These are phyloP conservation scores for Carcina quercana DNA, from an alignment of 2,888 invertebrate genomes.

Conservation along the genomic window DNA sequence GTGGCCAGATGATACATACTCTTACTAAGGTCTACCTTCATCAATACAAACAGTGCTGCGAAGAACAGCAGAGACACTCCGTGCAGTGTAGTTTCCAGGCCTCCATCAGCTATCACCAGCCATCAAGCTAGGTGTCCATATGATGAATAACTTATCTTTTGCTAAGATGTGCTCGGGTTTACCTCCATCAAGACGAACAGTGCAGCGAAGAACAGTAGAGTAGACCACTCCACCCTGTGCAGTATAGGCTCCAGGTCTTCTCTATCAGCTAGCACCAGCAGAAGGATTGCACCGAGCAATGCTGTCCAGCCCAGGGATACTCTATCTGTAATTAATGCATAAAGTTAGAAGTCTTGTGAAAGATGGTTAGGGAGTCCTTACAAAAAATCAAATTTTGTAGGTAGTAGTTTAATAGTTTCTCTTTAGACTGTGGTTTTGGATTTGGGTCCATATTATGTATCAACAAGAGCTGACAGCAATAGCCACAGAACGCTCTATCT, in stretches of 20 bases:
- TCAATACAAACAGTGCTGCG: conserved; percentile 83
- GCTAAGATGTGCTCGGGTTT: too few relatives aligned
- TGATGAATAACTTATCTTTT: too few relatives aligned
- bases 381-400: too few relatives aligned
- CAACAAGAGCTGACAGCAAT: too few relatives aligned
- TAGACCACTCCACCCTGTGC: conserved; percentile 91
- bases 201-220: conserved; percentile 87
- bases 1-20: conserved; percentile 90
- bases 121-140: too few relatives aligned
- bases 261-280: conserved; percentile 79
- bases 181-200: conserved; percentile 90
- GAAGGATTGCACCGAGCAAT: conserved; percentile 83
- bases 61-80: conserved; percentile 92
- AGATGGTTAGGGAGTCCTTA: too few relatives aligned
- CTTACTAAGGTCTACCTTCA: conserved; percentile 81
- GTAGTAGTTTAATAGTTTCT: too few relatives aligned
- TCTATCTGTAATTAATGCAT: conserved; percentile 67
- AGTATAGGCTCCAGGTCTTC: conserved; percentile 82
- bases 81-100: conserved; percentile 85
- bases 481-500: too few relatives aligned
- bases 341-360: too few relatives aligned
- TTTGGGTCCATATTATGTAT: too few relatives aligned
- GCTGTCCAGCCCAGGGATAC: conserved; percentile 93
- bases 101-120: conserved; percentile 77
- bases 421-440: too few relatives aligned